A percentile compares a stretch with the other conserved stretches of the same genome.
Evolutionary conservation across 1,140 invertebrate genomes (phyloP).

Genomic region (Bombus terrestris): DNA sequence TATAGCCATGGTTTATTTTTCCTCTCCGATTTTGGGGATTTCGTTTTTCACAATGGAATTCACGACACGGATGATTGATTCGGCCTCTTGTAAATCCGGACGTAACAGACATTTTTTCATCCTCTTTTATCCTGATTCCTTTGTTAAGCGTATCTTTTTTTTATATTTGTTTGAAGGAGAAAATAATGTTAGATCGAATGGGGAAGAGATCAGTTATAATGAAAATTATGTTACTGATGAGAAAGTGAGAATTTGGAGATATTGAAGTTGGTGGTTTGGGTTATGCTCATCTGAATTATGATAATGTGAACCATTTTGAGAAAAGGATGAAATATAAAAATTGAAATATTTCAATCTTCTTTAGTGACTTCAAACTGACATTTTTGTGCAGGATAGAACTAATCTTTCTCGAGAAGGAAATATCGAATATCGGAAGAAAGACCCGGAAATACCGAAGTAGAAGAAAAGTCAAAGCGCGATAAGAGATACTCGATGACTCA

Average conservation of each 20-base stretch:
- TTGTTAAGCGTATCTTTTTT: background rate
- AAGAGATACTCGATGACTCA: background rate
- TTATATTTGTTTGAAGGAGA: background rate
- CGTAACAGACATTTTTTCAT: background rate
- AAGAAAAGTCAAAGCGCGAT: background rate
- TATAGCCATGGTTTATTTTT: background rate
- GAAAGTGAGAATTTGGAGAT: too few relatives aligned
- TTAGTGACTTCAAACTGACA: background rate
- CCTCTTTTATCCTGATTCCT: background rate
- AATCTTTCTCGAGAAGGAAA: background rate
- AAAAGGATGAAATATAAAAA: too few relatives aligned
- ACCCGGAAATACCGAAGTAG: background rate
- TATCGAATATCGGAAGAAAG: background rate
- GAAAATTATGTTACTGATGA: too few relatives aligned
- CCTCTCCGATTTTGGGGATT: background rate
- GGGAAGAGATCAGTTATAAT: too few relatives aligned
- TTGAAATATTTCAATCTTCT: background rate
- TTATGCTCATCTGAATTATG: too few relatives aligned
- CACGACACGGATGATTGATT: background rate
- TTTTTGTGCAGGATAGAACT: background rate
- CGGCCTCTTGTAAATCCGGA: background rate
- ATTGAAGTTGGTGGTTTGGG: too few relatives aligned
- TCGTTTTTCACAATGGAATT: background rate
- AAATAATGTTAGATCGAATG: background rate
- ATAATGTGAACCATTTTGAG: too few relatives aligned